Percentiles rank a stretch among this genome's conserved stretches.
Evolutionary conservation across 2,113 vertebrate genomes (phyloP).

Genomic region (Carassius gibelio): DNA sequence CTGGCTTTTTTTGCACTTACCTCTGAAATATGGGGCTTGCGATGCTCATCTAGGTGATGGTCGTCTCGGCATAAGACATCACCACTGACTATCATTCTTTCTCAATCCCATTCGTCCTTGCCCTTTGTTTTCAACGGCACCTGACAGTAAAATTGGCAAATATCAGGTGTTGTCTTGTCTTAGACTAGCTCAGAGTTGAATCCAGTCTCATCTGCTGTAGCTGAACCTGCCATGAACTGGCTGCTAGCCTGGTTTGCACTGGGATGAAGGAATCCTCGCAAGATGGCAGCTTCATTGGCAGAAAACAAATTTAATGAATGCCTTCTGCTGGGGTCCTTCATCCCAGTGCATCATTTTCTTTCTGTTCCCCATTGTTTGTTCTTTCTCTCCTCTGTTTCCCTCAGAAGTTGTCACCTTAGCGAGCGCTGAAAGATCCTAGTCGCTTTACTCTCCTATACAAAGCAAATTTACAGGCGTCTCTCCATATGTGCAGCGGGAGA

Average conservation of each 20-base stretch:
- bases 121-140: not conserved
- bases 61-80: not conserved
- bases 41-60: not conserved
- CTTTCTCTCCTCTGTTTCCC: slow-evolving; percentile 39
- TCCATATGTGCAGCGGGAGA: slow-evolving; percentile 43
- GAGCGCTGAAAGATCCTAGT: slow-evolving; percentile 43
- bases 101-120: not conserved
- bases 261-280: slow-evolving; percentile 67
- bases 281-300: slow-evolving; percentile 71
- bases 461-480: slow-evolving; percentile 61
- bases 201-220: slow-evolving; percentile 36
- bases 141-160: not conserved
- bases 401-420: slow-evolving; percentile 46
- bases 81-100: not conserved
- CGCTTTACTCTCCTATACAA: slow-evolving; percentile 53
- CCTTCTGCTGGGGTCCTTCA: slow-evolving; percentile 64
- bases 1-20: not conserved
- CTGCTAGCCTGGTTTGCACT: slow-evolving; percentile 54
- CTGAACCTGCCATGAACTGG: slow-evolving; percentile 42
- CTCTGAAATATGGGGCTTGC: not conserved
- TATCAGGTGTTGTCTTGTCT: not conserved
- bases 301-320: slow-evolving; percentile 76
- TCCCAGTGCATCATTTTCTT: slow-evolving; percentile 61
- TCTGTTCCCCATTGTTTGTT: slow-evolving; percentile 50
- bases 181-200: slow-evolving; percentile 36